phyloP scores from a whole-genome alignment of 2,888 invertebrate genomes.

The Hofmannophila pseudospretella region DNA sequence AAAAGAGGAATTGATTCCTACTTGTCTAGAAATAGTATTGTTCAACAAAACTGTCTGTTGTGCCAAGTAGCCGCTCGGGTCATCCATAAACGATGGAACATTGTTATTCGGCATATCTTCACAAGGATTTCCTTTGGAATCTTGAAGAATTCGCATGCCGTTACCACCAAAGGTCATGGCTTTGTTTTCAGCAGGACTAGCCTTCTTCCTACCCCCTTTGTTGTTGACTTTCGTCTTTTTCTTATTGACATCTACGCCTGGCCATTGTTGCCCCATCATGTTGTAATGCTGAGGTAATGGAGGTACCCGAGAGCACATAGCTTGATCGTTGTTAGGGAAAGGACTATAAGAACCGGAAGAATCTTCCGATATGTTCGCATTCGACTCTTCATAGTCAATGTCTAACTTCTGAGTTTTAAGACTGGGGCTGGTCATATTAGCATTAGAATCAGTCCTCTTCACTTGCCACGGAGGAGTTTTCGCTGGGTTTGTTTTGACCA shows the following conservation, averaged over 20 bases:
- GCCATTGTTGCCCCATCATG: constrained; percentile 68
- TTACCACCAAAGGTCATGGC: constrained; percentile 44
- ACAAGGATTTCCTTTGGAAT: constrained; percentile 59
- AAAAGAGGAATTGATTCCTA: constrained; percentile 54
- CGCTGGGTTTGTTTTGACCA: constrained; percentile 69
- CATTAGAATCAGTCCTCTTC: constrained; percentile 50
- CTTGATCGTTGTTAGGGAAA: constrained; percentile 61
- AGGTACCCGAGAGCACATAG: constrained; percentile 83
- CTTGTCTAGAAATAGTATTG: constrained; percentile 86
- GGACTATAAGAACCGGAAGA: constrained; percentile 47
- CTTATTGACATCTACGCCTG: constrained; percentile 50
- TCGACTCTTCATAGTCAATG: constrained; percentile 56
- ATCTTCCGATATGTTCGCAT: constrained; percentile 55
- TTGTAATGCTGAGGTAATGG: constrained; percentile 83
- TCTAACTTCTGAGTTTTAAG: constrained; percentile 56
- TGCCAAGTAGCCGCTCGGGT: constrained; percentile 93
- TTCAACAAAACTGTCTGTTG: constrained; percentile 93
- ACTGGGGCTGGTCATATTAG: constrained; percentile 46
- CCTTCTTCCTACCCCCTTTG: constrained; percentile 74
- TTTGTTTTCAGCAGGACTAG: constrained; percentile 46
- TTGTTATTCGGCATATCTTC: constrained; percentile 71
- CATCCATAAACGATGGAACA: constrained; percentile 92
- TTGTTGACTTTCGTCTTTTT: constrained; percentile 78
- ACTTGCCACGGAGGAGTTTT: constrained; percentile 81
- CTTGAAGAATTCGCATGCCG: constrained; percentile 51